Evolutionary conservation across 2,797 vertebrate genomes (phyloP), one percentile per base, ranked within the genome.

Genomic region (Orestias chungarensis): DNA sequence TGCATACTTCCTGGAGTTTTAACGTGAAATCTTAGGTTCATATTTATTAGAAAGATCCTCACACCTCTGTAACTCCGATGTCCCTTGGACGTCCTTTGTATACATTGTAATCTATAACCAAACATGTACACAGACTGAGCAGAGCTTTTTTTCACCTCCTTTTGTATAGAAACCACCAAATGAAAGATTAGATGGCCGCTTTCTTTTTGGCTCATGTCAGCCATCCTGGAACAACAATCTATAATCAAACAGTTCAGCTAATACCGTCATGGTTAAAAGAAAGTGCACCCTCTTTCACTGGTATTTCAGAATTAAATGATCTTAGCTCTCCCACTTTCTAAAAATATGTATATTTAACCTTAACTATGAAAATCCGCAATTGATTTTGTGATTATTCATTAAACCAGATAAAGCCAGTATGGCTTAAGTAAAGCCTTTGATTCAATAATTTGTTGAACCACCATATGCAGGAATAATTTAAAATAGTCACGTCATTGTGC

Each of bases 21-120:
- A 77, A 73, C 71, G 40, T 61, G 57, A n/a, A 61, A 70, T 78
- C 50, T 71, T 80, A 81, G 61, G 55, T 84, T 69, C 72, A 81
- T 91, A 90, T 92, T 92, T 91, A 91, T 91, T 89, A 85, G 80
- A 84, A 80, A 75, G 69, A 76, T 80, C 66, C 81, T 74, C 66
- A 68, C 66, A 55, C 64, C 76, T 76, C 61, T 83, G 68, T 81
- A 76, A 79, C 50, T 72, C 72, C 61, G 65, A 82, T 50, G 69
- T 68, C 76, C 78, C 69, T 66, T 67, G 15, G 17, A 3, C 23
- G 33, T 38, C 29, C 73, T 67, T 68, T 35, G 57, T 65, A 73
- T 75, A 67, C 77, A 61, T 50, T 75, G 70, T 75, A 46, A 74
- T 82, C 82, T 75, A 47, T 61, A 67, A 77, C 72, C 78, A 70